Base-by-base conservation (phyloP, 2,888 invertebrate genomes). In the Hybos culiciformis region DNA sequence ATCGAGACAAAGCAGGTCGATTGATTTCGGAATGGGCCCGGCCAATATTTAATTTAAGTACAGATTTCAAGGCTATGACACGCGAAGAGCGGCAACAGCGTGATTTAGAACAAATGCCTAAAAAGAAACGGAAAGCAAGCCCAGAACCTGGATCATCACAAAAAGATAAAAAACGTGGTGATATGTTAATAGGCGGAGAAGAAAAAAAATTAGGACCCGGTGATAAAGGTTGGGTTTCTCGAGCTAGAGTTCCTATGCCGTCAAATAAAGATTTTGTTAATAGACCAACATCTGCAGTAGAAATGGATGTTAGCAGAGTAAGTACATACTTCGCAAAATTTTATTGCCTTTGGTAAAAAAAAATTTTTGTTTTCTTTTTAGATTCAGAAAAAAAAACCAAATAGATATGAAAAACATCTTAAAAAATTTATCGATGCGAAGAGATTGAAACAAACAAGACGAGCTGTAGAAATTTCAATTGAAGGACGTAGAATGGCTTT, bases 1-100 rank as follows among this genome's bases (percentile, higher is more conserved):
- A 97, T 68, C 83, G 84, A 58, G 85, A 86, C 60, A 74, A 82
- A 42, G 93, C 94, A 47, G 91, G 92, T 2, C 80, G 85, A 51
- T 74, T 97, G 50, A 96, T 97, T 52, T 92, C 88, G 49, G 93
- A 94, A 68, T 98, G 98, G 97, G 92, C 96, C 0, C 69, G 97
- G 12, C 96, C 97, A 2, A 96, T 98, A 52, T 97, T 98, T 68
- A 94, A 96, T 72, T 72, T 97, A 45, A 87, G 88, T 19, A 81
- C 88, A 11, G 88, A 94, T 66, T 92, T 87, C 60, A 87, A 86
- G 68, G 86, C 90, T 3, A 74, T 98, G 72, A 78, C 84, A 6
- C 83, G 83, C 60, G 94, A 97, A 67, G 97, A 98, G 67, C 75
- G 97, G 32, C 78, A 92, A 64, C 87, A 92, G 63, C 74, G 96